These are phyloP conservation scores for Tetrax tetrax DNA, from an alignment of 2,113 vertebrate genomes.

Conservation along the genomic window DNA sequence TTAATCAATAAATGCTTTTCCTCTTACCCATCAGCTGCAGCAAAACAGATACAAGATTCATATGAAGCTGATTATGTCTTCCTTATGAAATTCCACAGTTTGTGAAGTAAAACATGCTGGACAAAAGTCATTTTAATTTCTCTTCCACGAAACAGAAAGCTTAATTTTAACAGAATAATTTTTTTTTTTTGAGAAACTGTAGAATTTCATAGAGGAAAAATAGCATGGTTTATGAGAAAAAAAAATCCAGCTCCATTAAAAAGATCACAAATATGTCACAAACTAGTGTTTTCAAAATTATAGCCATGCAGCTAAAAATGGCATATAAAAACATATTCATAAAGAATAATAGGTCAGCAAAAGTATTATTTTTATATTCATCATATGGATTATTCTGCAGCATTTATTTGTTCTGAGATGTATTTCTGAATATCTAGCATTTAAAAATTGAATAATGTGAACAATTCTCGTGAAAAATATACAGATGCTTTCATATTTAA, in stretches of 20 bases:
- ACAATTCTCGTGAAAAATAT: neutral
- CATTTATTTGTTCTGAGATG: slow-evolving; percentile 31
- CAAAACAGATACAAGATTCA: neutral
- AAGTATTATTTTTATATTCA: neutral
- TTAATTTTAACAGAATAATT: neutral
- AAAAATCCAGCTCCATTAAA: neutral
- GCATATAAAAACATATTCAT: neutral
- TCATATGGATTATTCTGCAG: neutral
- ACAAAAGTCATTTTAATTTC: neutral
- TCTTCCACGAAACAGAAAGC: neutral
- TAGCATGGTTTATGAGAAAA: neutral
- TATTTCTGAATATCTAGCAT: neutral
- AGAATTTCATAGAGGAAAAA: neutral
- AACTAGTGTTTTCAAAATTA: neutral
- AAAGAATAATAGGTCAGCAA: neutral
- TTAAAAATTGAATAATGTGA: neutral
- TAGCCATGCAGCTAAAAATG: neutral
- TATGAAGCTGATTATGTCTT: neutral
- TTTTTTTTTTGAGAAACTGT: neutral
- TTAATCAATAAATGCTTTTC: neutral
- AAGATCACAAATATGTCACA: neutral
- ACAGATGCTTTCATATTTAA: neutral
- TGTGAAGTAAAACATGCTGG: neutral
- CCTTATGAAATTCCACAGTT: neutral
- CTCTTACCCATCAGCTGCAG: neutral